Conservation (phyloP, 2,888 invertebrate genomes). For the Meiosimyza decipiens region DNA sequence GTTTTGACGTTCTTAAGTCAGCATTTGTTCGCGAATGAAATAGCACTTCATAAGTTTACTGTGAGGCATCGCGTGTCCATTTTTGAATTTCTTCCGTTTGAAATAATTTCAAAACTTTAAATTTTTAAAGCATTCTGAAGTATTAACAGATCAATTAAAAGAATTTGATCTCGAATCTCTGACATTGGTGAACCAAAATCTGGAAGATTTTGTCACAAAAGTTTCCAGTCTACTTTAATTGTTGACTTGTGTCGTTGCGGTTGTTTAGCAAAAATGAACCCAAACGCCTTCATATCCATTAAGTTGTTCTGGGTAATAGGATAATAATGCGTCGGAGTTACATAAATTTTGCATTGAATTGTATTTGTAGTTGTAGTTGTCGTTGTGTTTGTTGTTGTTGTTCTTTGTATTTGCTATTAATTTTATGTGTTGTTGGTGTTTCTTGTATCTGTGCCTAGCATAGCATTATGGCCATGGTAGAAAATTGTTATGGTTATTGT, state of each 20-base stretch:
- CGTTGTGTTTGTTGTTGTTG: slow-evolving; percentile 4
- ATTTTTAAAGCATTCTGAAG: too few species aligned
- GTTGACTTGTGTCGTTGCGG: neutral
- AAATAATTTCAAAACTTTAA: too few species aligned
- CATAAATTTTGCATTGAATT: slow-evolving; percentile 42
- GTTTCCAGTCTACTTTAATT: too few species aligned
- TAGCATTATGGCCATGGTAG: slow-evolving; percentile 39
- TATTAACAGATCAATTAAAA: too few species aligned
- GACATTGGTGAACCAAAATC: too few species aligned
- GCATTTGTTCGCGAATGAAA: too few species aligned
- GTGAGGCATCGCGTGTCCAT: too few species aligned
- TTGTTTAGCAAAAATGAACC: neutral
- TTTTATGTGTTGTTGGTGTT: neutral
- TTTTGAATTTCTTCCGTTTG: too few species aligned
- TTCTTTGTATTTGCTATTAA: neutral
- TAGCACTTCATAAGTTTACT: too few species aligned
- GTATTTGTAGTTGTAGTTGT: slow-evolving; percentile 1
- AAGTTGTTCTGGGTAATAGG: slow-evolving; percentile 43
- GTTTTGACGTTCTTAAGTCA: too few species aligned
- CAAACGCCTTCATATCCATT: slow-evolving; percentile 22
- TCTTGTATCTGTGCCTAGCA: neutral
- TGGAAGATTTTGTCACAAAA: too few species aligned
- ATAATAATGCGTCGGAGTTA: slow-evolving; percentile 44
- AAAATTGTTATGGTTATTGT: slow-evolving; percentile 42
- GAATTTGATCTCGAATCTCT: too few species aligned